phyloP scores from a whole-genome alignment of 2,113 vertebrate genomes.

The Paraplagusia blochii region DNA sequence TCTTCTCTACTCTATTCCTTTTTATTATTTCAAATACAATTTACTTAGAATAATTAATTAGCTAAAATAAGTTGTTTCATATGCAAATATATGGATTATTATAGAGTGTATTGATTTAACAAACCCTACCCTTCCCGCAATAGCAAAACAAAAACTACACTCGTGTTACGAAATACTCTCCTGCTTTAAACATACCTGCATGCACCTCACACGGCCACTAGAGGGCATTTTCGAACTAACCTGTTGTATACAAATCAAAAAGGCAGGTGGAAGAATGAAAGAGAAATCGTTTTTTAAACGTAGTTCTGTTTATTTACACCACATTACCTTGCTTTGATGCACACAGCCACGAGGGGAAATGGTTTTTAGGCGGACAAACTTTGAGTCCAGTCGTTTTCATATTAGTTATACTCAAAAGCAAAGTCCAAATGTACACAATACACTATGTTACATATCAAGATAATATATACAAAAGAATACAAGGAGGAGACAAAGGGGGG shows the following conservation, averaged over 20 bases:
- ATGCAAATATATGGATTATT: too few species aligned
- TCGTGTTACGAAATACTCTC: too few species aligned
- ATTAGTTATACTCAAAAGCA: conserved; percentile 83
- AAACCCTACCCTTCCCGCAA: too few species aligned
- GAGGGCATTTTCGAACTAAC: conserved; percentile 28
- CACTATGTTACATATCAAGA: conserved; percentile 88
- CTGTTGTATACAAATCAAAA: neutral
- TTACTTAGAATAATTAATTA: too few species aligned
- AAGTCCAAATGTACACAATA: conserved; percentile 88
- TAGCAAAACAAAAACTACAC: too few species aligned
- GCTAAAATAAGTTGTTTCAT: too few species aligned
- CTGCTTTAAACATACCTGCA: too few species aligned
- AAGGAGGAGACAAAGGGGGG: conserved; percentile 76
- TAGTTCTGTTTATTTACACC: conserved; percentile 77
- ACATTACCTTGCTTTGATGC: conserved; percentile 70
- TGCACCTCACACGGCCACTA: conserved; percentile 16
- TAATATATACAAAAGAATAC: conserved; percentile 83
- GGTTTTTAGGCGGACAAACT: conserved; percentile 62
- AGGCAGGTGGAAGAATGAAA: neutral
- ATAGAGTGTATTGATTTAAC: too few species aligned
- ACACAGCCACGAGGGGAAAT: conserved; percentile 63
- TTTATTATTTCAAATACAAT: too few species aligned
- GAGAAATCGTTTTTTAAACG: conserved; percentile 45
- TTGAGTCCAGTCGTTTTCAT: conserved; percentile 68
- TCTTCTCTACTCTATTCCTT: too few species aligned